phyloP scores from a whole-genome alignment of 1,140 invertebrate species.

The Odontomachus brunneus region DNA sequence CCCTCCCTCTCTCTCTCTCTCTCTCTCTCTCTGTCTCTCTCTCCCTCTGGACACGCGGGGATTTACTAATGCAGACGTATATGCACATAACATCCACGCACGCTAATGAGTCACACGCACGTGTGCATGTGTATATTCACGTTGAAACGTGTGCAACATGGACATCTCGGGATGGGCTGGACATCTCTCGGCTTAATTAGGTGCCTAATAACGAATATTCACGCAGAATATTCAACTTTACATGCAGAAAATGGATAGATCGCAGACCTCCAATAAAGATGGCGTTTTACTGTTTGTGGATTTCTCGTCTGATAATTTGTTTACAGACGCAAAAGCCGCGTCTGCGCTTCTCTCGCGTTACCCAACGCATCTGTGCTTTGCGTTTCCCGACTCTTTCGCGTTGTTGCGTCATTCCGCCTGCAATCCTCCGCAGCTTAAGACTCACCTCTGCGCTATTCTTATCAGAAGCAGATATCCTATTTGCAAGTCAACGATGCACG shows the following conservation, averaged over 20 bases:
- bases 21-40: neutral
- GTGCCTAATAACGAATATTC: neutral
- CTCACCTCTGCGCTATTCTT: no score
- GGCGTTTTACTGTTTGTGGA: neutral
- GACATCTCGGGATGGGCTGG: neutral
- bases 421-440: no score
- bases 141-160: neutral
- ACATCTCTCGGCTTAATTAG: constrained; percentile 6
- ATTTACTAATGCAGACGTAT: constrained; percentile 1
- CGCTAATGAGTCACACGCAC: constrained; percentile 8
- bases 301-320: neutral
- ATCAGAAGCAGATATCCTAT: no score
- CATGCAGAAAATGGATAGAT: neutral
- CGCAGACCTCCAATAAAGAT: neutral
- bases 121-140: neutral
- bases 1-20: neutral
- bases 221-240: neutral
- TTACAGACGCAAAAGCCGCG: no score
- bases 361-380: no score
- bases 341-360: no score
- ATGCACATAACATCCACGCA: neutral
- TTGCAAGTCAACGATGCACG: no score
- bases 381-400: no score
- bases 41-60: neutral
- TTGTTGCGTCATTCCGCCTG: no score